Base-by-base conservation (phyloP, 2,113 vertebrate species). In the Tor tambroides region DNA sequence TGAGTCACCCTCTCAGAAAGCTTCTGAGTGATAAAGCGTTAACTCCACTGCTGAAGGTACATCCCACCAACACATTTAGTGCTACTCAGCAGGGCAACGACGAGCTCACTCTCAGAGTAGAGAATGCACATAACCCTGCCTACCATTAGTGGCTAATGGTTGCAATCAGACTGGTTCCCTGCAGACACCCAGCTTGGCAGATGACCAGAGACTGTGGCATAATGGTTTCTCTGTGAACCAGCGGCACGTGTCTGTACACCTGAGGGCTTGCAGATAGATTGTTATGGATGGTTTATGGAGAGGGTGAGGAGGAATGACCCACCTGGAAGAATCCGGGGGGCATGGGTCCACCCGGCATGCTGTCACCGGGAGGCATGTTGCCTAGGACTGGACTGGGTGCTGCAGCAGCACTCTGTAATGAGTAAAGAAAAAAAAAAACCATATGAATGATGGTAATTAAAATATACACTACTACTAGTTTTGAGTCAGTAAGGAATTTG, bases 281-380 rank as follows among this genome's bases (percentile, higher is more conserved):
- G 67, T 72, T 21, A 56, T 21, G 17, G 63, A 65, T 76, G 30
- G 46, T 59, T 77, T 63, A 82, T 87, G 67, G 75, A 84, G 54
- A 46, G 65, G 30, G 10, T 32, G 51, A 80, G 65, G 41, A 78
- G 59, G 26, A 85, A 21, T 30, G 59, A 59, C 87, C 63, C 96
- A 97, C 96, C 96, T 97, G 96, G 92, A 97, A 97, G 94, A 97
- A 97, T 35, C 96, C 95, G 0, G 96, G 96, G 0, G 96, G 96
- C 93, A 97, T 96, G 85, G 96, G 96, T 81, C 96, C 96, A 90
- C 96, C 96, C 0, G 96, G 96, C 93, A 97, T 96, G 87, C 96
- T 95, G 61, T 97, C 96, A 1, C 95, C 96, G 78, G 96, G 95
- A 92, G 96, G 96, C 95, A 97, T 96, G 96, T 96, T 97, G 94